Conservation (phyloP, 2,113 vertebrate species). For the Pseudorhombus dupliciocellatus region DNA sequence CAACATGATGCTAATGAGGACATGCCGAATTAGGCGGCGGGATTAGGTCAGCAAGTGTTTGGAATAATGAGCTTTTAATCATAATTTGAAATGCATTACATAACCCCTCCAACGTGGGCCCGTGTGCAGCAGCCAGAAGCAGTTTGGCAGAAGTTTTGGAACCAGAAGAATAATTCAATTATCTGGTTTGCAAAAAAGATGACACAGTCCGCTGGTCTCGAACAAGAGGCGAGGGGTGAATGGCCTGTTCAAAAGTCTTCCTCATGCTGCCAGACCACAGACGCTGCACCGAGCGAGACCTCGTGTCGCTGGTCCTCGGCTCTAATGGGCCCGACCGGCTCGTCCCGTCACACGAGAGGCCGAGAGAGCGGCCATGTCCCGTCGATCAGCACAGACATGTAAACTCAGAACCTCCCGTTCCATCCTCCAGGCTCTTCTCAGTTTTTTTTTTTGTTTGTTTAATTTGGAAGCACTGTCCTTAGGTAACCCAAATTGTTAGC, state of each 20-base stretch:
- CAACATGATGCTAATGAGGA: slow-evolving; percentile 50
- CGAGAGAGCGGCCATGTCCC: slow-evolving; percentile 6
- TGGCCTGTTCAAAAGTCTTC: slow-evolving; percentile 40
- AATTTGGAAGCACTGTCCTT: slow-evolving; percentile 11
- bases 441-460: not conserved
- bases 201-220: slow-evolving; percentile 48
- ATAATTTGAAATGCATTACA: slow-evolving; percentile 55
- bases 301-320: not conserved
- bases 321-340: slow-evolving; percentile 38
- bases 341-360: slow-evolving; percentile 30
- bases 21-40: slow-evolving; percentile 15
- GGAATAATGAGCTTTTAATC: slow-evolving; percentile 59
- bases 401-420: not conserved
- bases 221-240: slow-evolving; percentile 54
- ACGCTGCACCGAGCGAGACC: slow-evolving; percentile 14
- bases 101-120: slow-evolving; percentile 39
- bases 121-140: slow-evolving; percentile 28
- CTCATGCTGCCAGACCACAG: slow-evolving; percentile 11
- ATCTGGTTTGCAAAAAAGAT: slow-evolving; percentile 35
- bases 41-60: slow-evolving; percentile 40
- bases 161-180: slow-evolving; percentile 51
- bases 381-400: slow-evolving; percentile 22
- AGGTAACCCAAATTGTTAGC: slow-evolving; percentile 23
- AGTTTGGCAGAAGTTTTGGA: slow-evolving; percentile 38
- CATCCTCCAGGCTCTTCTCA: not conserved